A percentile compares a stretch with the other conserved stretches of the same genome.
Evolutionary conservation across 2,113 vertebrate species (phyloP).

Genomic region (Pan paniscus): DNA sequence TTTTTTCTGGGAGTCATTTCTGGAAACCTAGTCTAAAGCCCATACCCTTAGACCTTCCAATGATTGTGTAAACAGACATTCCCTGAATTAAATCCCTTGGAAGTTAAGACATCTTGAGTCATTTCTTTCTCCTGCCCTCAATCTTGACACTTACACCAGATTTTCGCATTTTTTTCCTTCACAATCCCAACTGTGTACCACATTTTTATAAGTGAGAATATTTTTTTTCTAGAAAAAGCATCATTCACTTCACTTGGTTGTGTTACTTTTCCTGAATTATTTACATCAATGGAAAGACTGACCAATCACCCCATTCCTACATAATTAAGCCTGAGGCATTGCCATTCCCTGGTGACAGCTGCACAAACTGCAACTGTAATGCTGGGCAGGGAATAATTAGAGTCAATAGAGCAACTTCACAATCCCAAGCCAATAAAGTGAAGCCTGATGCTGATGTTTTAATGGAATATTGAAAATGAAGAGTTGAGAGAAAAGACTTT

Average conservation of each 20-base stretch:
- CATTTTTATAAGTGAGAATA: background rate
- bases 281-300: background rate
- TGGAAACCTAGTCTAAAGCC: background rate
- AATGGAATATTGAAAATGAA: background rate
- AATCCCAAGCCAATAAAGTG: background rate
- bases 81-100: background rate
- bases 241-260: background rate
- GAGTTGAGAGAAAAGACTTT: background rate
- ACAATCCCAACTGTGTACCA: background rate
- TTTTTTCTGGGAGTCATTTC: background rate
- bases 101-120: background rate
- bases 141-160: background rate
- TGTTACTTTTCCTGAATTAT: background rate
- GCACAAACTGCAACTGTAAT: background rate
- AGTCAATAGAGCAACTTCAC: background rate
- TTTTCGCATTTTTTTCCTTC: background rate
- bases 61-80: background rate
- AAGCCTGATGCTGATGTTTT: background rate
- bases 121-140: background rate
- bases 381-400: background rate
- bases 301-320: background rate
- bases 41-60: background rate
- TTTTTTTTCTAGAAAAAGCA: background rate
- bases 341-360: background rate
- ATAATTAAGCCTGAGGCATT: background rate